A percentile compares a stretch with the other conserved stretches of the same genome.
Evolutionary conservation across 1,140 invertebrate genomes (phyloP).

Genomic region (Heliothis subflexa): DNA sequence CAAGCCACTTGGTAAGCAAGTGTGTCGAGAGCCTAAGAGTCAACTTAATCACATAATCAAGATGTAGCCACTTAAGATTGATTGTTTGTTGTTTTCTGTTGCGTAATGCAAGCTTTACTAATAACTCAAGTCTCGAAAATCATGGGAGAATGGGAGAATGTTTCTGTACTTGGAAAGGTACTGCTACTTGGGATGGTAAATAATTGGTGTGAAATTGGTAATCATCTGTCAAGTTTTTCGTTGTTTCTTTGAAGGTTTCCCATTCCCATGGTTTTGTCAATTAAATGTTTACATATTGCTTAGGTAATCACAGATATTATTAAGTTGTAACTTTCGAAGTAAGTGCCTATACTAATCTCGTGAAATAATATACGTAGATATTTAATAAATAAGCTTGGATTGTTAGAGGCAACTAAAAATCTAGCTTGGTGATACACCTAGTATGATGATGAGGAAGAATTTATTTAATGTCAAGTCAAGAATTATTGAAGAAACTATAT

Average conservation of each 20-base stretch:
- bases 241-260: neutral
- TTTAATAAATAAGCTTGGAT: too few species aligned
- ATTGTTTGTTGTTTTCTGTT: slow-evolving; percentile 60
- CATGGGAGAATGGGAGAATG: slow-evolving; percentile 41
- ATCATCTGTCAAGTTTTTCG: neutral
- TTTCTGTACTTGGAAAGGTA: neutral
- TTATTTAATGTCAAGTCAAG: too few species aligned
- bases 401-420: too few species aligned
- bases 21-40: slow-evolving; percentile 48
- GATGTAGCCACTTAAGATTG: slow-evolving; percentile 63
- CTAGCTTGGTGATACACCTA: too few species aligned
- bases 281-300: neutral
- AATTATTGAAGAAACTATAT: too few species aligned
- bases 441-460: too few species aligned
- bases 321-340: too few species aligned
- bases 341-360: too few species aligned
- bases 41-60: slow-evolving; percentile 74
- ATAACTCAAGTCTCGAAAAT: slow-evolving; percentile 7
- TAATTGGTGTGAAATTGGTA: slow-evolving; percentile 11
- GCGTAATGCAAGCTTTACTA: slow-evolving; percentile 62
- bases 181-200: slow-evolving; percentile 1
- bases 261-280: neutral
- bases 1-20: slow-evolving; percentile 31
- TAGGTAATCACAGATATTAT: neutral
- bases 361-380: too few species aligned